These are phyloP conservation scores for Hylyphantes graminicola DNA, from an alignment of 1,140 invertebrate genomes.

Conservation along the genomic window DNA sequence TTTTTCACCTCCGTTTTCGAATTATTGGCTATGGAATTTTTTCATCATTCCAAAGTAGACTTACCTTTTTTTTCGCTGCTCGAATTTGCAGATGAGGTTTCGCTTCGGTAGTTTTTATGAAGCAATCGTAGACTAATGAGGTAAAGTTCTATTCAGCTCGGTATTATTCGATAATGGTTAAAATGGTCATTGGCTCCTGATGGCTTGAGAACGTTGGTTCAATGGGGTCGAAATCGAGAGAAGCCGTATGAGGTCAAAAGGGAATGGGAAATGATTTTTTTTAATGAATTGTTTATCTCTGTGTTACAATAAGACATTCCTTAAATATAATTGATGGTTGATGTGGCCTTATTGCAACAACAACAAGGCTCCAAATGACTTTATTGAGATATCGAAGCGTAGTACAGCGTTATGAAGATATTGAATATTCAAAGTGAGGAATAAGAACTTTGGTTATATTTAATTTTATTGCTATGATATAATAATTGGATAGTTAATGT, in stretches of 20 bases:
- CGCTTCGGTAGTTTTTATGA: slow-evolving; percentile 17
- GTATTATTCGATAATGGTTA: background rate
- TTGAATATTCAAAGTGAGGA: no score
- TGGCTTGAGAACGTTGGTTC: slow-evolving; percentile 14
- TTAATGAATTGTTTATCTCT: no score
- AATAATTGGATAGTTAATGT: no score
- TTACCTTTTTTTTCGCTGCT: background rate
- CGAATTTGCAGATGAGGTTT: slow-evolving; percentile 1
- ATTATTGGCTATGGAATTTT: background rate
- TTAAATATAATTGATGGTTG: no score
- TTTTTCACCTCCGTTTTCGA: background rate
- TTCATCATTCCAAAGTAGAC: background rate
- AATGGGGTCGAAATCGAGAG: background rate
- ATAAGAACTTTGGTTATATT: no score
- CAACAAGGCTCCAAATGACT: no score
- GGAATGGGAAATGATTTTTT: no score
- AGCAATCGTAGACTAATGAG: slow-evolving; percentile 20
- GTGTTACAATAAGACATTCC: no score
- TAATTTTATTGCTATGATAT: no score
- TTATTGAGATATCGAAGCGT: no score
- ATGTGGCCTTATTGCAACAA: no score
- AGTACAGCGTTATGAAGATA: no score
- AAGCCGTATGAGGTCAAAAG: background rate
- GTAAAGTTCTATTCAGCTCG: background rate
- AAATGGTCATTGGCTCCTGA: background rate